phyloP scores from a whole-genome alignment of 2,797 vertebrate species.

The Malacoraja senta region DNA sequence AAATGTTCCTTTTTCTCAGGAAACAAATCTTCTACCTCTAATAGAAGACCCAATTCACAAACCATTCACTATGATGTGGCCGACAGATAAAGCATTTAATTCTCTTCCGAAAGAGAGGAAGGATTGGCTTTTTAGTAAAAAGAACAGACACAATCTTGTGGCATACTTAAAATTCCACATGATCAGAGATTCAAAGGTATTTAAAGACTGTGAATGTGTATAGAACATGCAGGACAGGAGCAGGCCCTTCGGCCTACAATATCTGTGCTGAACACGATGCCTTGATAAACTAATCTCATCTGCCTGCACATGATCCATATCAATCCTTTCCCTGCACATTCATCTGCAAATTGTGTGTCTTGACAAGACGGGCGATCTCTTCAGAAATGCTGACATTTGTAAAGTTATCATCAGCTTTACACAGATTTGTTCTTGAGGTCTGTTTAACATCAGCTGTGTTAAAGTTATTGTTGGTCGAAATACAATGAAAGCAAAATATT shows the following conservation, averaged over 20 bases:
- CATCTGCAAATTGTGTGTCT: too few relatives aligned
- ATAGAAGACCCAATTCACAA: slow-evolving; percentile 60
- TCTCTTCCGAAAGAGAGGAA: slow-evolving; percentile 62
- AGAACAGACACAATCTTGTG: slow-evolving; percentile 69
- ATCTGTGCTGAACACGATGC: too few relatives aligned
- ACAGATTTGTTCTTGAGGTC: neutral
- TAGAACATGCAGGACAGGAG: too few relatives aligned
- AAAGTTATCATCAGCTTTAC: neutral
- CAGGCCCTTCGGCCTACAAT: too few relatives aligned
- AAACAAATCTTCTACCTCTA: slow-evolving; percentile 65
- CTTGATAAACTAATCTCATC: too few relatives aligned
- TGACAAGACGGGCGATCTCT: neutral
- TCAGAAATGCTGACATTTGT: neutral
- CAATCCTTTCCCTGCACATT: too few relatives aligned
- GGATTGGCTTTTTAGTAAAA: slow-evolving; percentile 72
- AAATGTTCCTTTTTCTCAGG: slow-evolving; percentile 52
- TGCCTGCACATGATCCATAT: too few relatives aligned
- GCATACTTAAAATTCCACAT: slow-evolving; percentile 77
- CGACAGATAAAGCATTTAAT: slow-evolving; percentile 68
- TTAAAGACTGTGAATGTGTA: neutral
- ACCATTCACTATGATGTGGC: slow-evolving; percentile 88
- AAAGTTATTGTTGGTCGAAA: neutral
- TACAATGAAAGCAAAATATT: too few relatives aligned
- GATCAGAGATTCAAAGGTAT: slow-evolving; percentile 65
- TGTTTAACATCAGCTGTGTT: neutral